A percentile compares a stretch with the other conserved stretches of the same genome.
phyloP scores from a whole-genome alignment of 2,113 vertebrate species.

The Numida meleagris region DNA sequence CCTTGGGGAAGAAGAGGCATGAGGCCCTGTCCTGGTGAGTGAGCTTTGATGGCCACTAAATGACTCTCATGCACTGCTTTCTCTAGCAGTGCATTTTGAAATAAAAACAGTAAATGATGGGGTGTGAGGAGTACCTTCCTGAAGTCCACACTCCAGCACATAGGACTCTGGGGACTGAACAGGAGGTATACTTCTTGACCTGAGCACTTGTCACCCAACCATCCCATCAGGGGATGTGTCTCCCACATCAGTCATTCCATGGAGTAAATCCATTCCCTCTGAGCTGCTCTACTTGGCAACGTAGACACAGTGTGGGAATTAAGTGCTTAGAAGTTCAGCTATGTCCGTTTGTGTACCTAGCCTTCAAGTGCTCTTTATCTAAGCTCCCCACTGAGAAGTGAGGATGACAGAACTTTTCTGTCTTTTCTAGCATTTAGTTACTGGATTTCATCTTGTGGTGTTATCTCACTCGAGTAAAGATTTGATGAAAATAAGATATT shows the following conservation, averaged over 20 bases:
- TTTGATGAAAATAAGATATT: not conserved
- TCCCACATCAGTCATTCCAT: not conserved
- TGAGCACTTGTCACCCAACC: not conserved
- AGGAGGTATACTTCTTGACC: not conserved
- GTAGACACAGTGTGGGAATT: not conserved
- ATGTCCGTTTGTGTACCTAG: not conserved
- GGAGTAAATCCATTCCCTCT: rapidly evolving
- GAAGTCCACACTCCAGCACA: not conserved
- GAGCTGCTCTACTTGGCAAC: not conserved
- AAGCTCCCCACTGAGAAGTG: not conserved
- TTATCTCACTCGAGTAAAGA: not conserved
- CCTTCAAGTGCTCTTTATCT: not conserved
- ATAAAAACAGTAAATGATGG: not conserved
- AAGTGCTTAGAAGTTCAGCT: not conserved
- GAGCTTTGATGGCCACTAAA: not conserved
- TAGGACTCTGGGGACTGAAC: not conserved
- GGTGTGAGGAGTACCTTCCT: not conserved
- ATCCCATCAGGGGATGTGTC: not conserved
- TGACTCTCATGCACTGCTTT: not conserved
- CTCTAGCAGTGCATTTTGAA: not conserved
- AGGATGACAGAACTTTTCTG: not conserved
- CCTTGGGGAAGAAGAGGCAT: not conserved
- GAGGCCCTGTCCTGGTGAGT: not conserved
- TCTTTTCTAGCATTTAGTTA: rapidly evolving
- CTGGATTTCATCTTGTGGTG: not conserved